A percentile compares a stretch with the other conserved stretches of the same genome.
Conservation (phyloP, 1,140 invertebrate genomes). For the Cotesia glomerata region DNA sequence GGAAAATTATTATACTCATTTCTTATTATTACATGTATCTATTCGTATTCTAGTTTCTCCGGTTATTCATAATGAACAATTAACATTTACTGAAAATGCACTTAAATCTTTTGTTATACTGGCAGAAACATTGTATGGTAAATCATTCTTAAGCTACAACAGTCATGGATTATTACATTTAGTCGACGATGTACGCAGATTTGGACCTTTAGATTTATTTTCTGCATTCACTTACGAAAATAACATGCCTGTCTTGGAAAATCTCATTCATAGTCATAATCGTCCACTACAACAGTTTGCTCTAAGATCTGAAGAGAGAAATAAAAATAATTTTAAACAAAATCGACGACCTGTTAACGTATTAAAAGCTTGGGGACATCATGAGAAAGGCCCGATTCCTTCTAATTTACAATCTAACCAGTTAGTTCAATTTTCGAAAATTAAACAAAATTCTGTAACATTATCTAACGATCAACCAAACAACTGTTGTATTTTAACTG, state of each 20-base stretch:
- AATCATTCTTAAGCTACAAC: slow-evolving; percentile 33
- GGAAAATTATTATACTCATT: too few relatives aligned
- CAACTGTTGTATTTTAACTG: too few relatives aligned
- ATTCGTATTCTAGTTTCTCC: slow-evolving; percentile 27
- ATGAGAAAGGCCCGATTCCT: too few relatives aligned
- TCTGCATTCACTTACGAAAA: slow-evolving; percentile 36
- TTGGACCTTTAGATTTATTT: slow-evolving; percentile 31
- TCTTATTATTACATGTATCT: neutral
- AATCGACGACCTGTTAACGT: too few relatives aligned
- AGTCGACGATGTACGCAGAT: slow-evolving; percentile 24
- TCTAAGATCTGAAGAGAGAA: neutral
- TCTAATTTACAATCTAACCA: too few relatives aligned
- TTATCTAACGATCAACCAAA: too few relatives aligned
- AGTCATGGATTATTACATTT: slow-evolving; percentile 33
- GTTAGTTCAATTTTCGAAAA: too few relatives aligned
- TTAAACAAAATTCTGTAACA: too few relatives aligned
- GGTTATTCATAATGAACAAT: neutral
- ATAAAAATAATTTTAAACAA: too few relatives aligned
- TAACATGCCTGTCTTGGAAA: slow-evolving; percentile 34
- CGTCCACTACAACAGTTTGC: slow-evolving; percentile 35
- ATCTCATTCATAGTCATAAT: slow-evolving; percentile 24
- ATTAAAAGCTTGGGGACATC: too few relatives aligned
- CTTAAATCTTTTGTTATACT: slow-evolving; percentile 21
- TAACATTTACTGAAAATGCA: neutral
- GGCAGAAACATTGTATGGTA: slow-evolving; percentile 22